Evolutionary conservation across 1,140 invertebrate genomes (phyloP).

Genomic region (Heliconius nattereri): DNA sequence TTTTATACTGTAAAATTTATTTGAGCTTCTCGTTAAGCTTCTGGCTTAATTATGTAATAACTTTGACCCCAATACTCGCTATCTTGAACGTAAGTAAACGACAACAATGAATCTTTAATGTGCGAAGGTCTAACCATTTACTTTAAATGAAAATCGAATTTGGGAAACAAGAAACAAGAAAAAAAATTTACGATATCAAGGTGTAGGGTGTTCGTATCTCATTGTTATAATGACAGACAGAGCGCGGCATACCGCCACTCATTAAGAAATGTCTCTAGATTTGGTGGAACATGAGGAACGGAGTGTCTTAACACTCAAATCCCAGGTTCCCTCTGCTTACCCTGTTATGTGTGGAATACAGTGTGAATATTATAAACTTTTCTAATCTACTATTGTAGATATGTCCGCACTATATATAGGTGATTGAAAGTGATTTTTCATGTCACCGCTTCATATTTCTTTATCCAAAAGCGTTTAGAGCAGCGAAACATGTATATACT

Average conservation of each 20-base stretch:
- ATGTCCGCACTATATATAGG: background rate
- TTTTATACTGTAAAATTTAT: background rate
- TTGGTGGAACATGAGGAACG: no score
- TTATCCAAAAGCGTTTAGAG: background rate
- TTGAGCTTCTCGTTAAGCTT: background rate
- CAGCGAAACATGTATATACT: background rate
- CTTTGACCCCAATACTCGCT: background rate
- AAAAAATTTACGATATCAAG: background rate
- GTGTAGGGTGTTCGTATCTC: no score
- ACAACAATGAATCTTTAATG: slow-evolving; percentile 2
- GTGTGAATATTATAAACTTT: no score
- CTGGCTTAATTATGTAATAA: background rate
- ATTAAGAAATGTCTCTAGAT: no score
- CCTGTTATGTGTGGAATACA: no score
- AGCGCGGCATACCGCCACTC: no score
- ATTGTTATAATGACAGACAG: no score
- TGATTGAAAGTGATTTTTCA: background rate
- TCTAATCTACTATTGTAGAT: no score
- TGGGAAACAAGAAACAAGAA: background rate
- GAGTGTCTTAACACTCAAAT: no score
- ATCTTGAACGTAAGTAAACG: slow-evolving; percentile 5
- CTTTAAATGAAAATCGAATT: background rate
- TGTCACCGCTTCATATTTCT: background rate
- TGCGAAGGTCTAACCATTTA: background rate
- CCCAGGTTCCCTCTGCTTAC: no score